phyloP scores from a whole-genome alignment of 64 coral and sea anemone genomes.

The Actinia equina region DNA sequence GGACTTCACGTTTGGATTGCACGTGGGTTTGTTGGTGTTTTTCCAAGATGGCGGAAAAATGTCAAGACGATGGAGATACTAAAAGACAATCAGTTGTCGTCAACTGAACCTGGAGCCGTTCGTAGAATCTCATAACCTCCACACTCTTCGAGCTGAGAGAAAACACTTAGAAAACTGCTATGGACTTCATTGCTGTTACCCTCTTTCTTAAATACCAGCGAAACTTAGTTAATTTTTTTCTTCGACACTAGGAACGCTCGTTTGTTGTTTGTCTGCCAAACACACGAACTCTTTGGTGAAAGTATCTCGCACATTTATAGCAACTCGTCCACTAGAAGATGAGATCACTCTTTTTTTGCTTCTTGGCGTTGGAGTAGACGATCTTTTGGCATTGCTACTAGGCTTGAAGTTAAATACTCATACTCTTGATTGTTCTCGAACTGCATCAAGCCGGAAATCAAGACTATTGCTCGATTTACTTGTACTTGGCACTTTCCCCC shows the following conservation, averaged over 20 bases:
- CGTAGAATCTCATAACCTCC: constrained; percentile 32
- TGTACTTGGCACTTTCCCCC: background rate
- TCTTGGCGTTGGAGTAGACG: background rate
- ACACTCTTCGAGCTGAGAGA: constrained; percentile 14
- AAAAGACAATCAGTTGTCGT: constrained; percentile 5
- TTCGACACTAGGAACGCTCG: constrained; percentile 2
- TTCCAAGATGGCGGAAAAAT: too few relatives aligned
- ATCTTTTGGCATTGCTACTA: background rate
- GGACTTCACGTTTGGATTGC: too few relatives aligned
- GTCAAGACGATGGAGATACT: too few relatives aligned
- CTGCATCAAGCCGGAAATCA: background rate
- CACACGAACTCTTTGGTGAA: too few relatives aligned
- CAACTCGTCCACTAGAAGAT: background rate
- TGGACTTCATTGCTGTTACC: constrained; percentile 12
- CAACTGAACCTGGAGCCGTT: constrained; percentile 19
- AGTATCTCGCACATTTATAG: background rate
- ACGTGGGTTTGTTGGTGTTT: too few relatives aligned
- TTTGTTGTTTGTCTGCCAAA: constrained; percentile 24
- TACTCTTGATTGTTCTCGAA: background rate
- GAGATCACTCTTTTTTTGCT: constrained; percentile 28
- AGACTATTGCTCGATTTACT: too few relatives aligned
- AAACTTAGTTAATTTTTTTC: constrained; percentile 29
- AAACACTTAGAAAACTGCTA: constrained; percentile 3
- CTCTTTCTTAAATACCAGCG: constrained; percentile 6
- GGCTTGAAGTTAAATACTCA: background rate